Evolutionary conservation across 2,888 invertebrate species (phyloP).

Genomic region (Hoplodrina ambigua): DNA sequence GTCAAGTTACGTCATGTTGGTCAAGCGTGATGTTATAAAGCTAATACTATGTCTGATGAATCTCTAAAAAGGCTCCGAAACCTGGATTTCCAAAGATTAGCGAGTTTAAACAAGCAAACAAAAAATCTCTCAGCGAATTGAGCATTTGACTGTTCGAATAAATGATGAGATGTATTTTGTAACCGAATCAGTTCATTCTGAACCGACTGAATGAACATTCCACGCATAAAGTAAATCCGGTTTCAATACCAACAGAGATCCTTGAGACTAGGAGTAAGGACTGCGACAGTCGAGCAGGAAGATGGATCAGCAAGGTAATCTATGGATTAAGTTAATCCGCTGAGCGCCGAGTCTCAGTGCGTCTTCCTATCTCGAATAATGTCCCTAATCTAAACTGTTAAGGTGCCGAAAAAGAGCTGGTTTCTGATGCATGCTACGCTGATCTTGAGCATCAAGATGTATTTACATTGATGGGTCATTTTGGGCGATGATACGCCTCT

Average conservation of each 20-base stretch:
- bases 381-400: constrained; percentile 25
- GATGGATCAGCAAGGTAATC: constrained; percentile 32
- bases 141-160: background rate
- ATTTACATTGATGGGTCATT: background rate
- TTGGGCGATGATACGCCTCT: too few species aligned
- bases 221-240: background rate
- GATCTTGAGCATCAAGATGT: background rate
- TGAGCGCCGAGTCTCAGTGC: constrained; percentile 12
- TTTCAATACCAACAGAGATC: background rate
- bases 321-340: constrained; percentile 24
- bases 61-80: too few species aligned
- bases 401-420: background rate
- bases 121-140: background rate
- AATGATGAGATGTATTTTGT: background rate
- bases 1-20: too few species aligned
- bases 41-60: too few species aligned
- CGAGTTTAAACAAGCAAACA: too few species aligned
- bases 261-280: background rate
- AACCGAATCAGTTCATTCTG: background rate
- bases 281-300: background rate
- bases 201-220: background rate
- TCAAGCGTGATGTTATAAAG: too few species aligned
- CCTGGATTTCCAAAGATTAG: too few species aligned
- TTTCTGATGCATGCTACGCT: background rate
- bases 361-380: constrained; percentile 20